Conservation (phyloP, 2,113 vertebrate genomes). For the Apus apus region DNA sequence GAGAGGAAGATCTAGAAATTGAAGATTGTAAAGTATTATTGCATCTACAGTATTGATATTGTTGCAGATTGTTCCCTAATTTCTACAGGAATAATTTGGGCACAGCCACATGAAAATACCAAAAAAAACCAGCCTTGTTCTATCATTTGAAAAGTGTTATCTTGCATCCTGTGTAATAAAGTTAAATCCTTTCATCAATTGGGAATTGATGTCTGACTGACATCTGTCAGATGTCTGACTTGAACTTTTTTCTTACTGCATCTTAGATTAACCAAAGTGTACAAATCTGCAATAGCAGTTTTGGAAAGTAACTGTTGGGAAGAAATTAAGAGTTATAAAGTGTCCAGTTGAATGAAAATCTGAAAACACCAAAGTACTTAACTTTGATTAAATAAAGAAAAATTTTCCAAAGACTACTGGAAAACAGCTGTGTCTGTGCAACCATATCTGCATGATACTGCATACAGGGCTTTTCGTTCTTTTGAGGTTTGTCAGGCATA, state of each 20-base stretch:
- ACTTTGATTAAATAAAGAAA: neutral
- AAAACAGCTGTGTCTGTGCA: neutral
- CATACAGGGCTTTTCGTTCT: neutral
- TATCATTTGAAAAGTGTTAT: neutral
- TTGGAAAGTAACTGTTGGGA: neutral
- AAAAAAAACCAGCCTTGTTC: neutral
- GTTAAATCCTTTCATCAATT: neutral
- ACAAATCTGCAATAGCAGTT: neutral
- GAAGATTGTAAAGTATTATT: constrained; percentile 61
- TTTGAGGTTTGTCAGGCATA: neutral
- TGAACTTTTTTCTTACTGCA: neutral
- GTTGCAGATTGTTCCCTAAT: constrained; percentile 54
- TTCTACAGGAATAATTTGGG: constrained; percentile 38
- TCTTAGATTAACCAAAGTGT: constrained; percentile 1
- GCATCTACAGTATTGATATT: constrained; percentile 57
- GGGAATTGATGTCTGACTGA: neutral
- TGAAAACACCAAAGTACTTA: neutral
- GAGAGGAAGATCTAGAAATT: constrained; percentile 30
- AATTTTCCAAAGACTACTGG: neutral
- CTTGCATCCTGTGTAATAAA: neutral
- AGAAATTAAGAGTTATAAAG: neutral
- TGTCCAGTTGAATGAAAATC: neutral
- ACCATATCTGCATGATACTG: neutral
- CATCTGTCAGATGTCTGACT: neutral
- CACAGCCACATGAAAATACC: constrained; percentile 29